Conservation (phyloP, 2,888 invertebrate genomes). For the Adelognathus sp. region DNA sequence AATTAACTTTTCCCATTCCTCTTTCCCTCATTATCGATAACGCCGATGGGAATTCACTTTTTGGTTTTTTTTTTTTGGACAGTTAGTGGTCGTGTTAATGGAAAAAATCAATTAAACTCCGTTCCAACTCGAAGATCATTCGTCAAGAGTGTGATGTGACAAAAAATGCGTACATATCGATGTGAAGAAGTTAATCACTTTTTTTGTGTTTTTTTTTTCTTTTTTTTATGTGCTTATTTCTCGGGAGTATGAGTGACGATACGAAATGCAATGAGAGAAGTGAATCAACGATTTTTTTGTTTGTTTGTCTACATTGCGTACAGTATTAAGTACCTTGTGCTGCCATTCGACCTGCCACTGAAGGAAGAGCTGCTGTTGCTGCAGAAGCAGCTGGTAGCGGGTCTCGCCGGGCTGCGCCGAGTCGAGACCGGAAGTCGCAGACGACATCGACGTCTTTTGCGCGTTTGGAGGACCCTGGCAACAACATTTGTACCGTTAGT, state of each 20-base stretch:
- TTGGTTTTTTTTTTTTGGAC: conserved; percentile 4
- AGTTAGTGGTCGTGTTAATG: conserved; percentile 57
- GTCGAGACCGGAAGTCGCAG: conserved; percentile 80
- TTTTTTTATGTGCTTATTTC: conserved; percentile 5
- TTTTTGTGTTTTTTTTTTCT: not conserved
- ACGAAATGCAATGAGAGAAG: conserved; percentile 21
- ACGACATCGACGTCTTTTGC: conserved; percentile 86
- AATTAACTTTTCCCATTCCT: not conserved
- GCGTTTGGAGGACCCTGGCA: conserved; percentile 92
- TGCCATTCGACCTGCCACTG: conserved; percentile 93
- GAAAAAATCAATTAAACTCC: conserved; percentile 41
- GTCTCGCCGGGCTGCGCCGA: conserved; percentile 85
- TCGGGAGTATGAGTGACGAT: not conserved
- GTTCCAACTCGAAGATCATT: conserved; percentile 25
- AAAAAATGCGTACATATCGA: conserved; percentile 11
- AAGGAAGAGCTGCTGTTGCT: conserved; percentile 96
- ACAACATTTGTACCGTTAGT: conserved; percentile 63
- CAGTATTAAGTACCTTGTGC: conserved; percentile 83
- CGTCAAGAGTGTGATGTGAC: not conserved
- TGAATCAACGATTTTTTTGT: conserved; percentile 38
- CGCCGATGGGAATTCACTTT: not conserved
- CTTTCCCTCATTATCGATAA: not conserved
- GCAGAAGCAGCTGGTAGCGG: conserved; percentile 94
- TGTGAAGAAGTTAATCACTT: no score
- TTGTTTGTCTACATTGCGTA: not conserved